Percentiles rank a stretch among this genome's conserved stretches.
phyloP scores from a whole-genome alignment of 2,113 vertebrate species.

The Nestor notabilis region DNA sequence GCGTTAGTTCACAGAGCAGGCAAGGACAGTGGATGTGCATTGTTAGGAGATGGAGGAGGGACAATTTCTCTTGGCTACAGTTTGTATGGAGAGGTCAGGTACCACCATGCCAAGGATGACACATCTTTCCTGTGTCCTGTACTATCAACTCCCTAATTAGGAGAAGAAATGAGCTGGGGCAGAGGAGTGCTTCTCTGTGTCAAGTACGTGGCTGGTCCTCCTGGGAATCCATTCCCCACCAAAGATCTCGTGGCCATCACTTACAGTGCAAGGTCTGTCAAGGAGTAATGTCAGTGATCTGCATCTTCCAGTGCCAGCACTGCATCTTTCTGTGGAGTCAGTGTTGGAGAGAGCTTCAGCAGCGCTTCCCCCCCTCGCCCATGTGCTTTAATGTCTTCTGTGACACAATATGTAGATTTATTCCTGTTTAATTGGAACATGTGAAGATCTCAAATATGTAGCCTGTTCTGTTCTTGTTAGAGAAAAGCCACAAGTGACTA shows the following conservation, averaged over 20 bases:
- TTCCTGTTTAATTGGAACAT: slow-evolving; percentile 53
- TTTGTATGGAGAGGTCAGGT: too few relatives aligned
- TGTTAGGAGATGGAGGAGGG: neutral
- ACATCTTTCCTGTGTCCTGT: neutral
- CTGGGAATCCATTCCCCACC: neutral
- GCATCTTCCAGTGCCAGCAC: rapidly evolving
- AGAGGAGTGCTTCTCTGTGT: rapidly evolving
- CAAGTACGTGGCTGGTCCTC: rapidly evolving
- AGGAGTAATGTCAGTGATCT: neutral
- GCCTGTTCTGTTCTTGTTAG: slow-evolving; percentile 67
- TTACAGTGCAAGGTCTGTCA: rapidly evolving
- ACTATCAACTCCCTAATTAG: neutral
- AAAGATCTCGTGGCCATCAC: rapidly evolving
- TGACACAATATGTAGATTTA: neutral
- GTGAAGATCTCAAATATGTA: slow-evolving; percentile 52
- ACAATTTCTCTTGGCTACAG: rapidly evolving
- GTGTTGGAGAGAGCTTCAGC: rapidly evolving
- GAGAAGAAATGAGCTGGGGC: neutral
- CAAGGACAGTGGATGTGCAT: neutral
- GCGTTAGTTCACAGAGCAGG: neutral
- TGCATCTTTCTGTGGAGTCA: neutral
- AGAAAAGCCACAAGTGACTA: slow-evolving; percentile 70
- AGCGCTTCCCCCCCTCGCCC: neutral
- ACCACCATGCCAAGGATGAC: rapidly evolving
- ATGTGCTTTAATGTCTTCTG: neutral